These are phyloP conservation scores for Mixornis gularis DNA, from an alignment of 2,113 vertebrate genomes.

Conservation along the genomic window DNA sequence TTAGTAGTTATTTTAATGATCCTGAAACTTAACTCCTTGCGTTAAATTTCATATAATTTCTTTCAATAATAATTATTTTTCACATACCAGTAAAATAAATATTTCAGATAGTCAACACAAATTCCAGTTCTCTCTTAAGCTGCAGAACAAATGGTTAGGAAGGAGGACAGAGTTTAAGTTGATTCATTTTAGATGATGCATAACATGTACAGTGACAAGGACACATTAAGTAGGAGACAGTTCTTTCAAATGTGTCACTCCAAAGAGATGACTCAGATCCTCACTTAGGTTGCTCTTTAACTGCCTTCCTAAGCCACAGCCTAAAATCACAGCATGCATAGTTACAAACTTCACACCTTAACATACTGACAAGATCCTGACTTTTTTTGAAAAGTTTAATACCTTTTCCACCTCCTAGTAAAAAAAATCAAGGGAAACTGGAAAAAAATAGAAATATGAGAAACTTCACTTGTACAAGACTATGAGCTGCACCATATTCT, in stretches of 20 bases:
- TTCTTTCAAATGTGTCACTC: background rate
- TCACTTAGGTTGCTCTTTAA: background rate
- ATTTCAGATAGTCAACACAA: background rate
- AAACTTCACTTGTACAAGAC: background rate
- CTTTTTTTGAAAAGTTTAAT: background rate
- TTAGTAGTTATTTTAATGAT: background rate
- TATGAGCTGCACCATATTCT: background rate
- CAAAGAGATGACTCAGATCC: background rate
- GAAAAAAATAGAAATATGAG: background rate
- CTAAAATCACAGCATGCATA: background rate
- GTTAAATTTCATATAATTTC: background rate
- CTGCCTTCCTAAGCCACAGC: background rate
- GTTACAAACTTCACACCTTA: background rate
- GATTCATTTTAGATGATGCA: background rate
- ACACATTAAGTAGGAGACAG: background rate
- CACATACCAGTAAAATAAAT: background rate
- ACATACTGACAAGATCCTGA: background rate
- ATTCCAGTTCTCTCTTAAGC: background rate
- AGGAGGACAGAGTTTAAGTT: background rate
- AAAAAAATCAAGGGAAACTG: background rate
- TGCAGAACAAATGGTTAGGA: background rate
- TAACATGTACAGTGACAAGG: background rate
- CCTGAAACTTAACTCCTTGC: background rate
- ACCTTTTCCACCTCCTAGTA: background rate
- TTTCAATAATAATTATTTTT: background rate